These are phyloP conservation scores for Ichneumoninae sp. DNA, from an alignment of 2,888 invertebrate genomes.

Conservation along the genomic window DNA sequence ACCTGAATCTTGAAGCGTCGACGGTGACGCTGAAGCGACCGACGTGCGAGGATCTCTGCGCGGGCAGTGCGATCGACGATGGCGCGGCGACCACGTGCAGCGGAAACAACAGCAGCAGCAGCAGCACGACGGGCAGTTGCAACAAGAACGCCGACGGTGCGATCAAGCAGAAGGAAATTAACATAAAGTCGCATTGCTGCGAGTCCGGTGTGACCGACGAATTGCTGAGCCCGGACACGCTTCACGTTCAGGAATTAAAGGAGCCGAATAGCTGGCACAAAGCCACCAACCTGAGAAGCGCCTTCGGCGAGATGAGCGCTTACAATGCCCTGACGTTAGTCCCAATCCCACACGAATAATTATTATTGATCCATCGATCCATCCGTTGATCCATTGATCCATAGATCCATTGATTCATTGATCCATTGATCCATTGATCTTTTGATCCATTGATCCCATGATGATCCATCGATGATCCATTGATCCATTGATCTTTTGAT, in stretches of 20 bases:
- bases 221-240: constrained; percentile 78
- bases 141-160: constrained; percentile 72
- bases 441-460: no score
- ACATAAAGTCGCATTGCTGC: constrained; percentile 71
- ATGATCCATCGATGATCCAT: no score
- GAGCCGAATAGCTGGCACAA: constrained; percentile 85
- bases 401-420: no score
- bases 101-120: neutral
- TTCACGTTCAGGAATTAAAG: constrained; percentile 81
- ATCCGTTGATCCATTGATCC: no score
- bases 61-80: neutral
- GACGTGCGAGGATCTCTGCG: constrained; percentile 77
- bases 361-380: neutral
- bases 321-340: constrained; percentile 85
- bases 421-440: no score
- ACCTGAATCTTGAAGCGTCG: constrained; percentile 88
- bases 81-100: no score
- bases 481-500: no score
- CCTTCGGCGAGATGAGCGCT: constrained; percentile 85
- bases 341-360: neutral
- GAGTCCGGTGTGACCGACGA: constrained; percentile 82
- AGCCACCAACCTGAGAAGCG: constrained; percentile 84
- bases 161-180: constrained; percentile 76
- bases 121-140: neutral
- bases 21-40: constrained; percentile 87